Evolutionary conservation across 2,888 invertebrate species (phyloP).

Genomic region (Caenorhabditis sp.): DNA sequence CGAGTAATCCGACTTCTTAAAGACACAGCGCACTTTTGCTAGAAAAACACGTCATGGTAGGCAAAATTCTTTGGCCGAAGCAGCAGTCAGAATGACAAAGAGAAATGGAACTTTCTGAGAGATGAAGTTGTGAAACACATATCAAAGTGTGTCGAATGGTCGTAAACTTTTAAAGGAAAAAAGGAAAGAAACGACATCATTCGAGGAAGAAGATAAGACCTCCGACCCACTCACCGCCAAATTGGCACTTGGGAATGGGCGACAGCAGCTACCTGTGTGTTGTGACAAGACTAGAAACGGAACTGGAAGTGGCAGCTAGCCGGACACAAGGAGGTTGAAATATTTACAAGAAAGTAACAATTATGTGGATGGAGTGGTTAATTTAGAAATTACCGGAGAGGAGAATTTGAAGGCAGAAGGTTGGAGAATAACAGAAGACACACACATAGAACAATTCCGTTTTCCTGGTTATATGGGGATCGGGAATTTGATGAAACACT

Average conservation of each 20-base stretch:
- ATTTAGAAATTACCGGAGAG: background rate
- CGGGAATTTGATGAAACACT: background rate
- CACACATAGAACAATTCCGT: background rate
- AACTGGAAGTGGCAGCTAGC: background rate
- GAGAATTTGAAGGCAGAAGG: no score
- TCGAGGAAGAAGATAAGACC: conserved; percentile 2
- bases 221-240: conserved; percentile 6
- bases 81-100: background rate
- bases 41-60: conserved; percentile 2
- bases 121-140: conserved; percentile 4
- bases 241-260: background rate
- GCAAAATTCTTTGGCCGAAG: no score
- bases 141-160: conserved; percentile 3
- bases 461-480: background rate
- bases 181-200: conserved; percentile 1
- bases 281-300: background rate
- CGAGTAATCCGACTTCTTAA: conserved; percentile 3
- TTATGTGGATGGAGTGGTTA: background rate
- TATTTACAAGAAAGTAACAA: no score
- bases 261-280: background rate
- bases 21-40: background rate
- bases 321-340: no score
- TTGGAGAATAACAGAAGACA: background rate
- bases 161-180: background rate
- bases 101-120: conserved; percentile 8